Evolutionary conservation across 2,113 vertebrate species (phyloP), one percentile per base, ranked within the genome.

Genomic region (Rana temporaria): DNA sequence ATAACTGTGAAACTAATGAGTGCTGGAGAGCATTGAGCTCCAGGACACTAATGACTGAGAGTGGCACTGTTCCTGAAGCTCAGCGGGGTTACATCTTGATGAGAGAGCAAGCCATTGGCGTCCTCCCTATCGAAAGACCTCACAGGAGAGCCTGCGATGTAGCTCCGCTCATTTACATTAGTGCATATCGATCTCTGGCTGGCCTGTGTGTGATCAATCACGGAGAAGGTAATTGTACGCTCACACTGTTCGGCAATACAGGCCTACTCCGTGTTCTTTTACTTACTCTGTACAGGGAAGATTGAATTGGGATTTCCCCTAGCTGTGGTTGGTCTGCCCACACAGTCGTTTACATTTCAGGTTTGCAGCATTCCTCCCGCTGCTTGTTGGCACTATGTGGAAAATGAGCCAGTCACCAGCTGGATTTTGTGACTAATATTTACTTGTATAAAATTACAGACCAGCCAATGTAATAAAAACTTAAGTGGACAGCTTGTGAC

Each of bases 1-100:
- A 53, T 71, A 26, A 62, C 57, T 81, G 59, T 56, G 60, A 81
- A 24, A 15, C 67, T 71, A 71, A 81, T 55, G 42, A 56, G 48
- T 7, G 30, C 20, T 20, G 59, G n/a, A 22, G 69, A 65, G 19
- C 42, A 55, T 74, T 34, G 59, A 32, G 20, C 59, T 32, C 55
- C 32, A 16, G 69, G 30, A 73, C 18, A 17, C 69, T 74, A 82
- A 82, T 74, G 52, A 52, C 20, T 57, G 26, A 66, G 34, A 60
- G 79, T 19, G 52, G 2, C 56, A 48, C 52, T 18, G 57, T 56
- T 53, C 48, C 30, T 65, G 42, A 14, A 67, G 70, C 70, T 57
- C 62, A 32, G 79, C 79, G 9, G 32, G 32, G 52, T 8, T 22
- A 12, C 34, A n/a, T 26, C 17, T 20, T 81, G 38, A 72, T 81